These are phyloP conservation scores for Harmothoe impar DNA, from an alignment of 2,888 invertebrate genomes.

Conservation along the genomic window DNA sequence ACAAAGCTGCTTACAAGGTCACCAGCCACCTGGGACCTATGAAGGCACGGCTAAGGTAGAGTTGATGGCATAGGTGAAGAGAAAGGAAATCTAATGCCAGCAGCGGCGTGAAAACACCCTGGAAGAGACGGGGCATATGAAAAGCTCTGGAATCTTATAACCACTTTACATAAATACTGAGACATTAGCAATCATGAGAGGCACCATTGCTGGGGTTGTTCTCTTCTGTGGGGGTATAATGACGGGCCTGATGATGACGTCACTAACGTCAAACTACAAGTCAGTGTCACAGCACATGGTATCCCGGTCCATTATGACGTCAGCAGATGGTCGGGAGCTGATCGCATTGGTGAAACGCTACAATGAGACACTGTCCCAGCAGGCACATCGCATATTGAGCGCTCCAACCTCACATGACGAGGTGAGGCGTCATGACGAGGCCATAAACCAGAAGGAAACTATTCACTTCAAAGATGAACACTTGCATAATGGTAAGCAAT, in stretches of 20 bases:
- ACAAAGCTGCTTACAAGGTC: too few species aligned
- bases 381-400: neutral
- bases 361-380: neutral
- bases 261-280: constrained; percentile 44
- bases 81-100: too few species aligned
- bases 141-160: too few species aligned
- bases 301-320: constrained; percentile 15
- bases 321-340: constrained; percentile 28
- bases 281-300: neutral
- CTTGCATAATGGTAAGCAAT: constrained; percentile 17
- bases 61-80: too few species aligned
- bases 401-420: neutral
- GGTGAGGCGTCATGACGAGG: neutral
- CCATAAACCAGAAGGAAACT: neutral
- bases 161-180: too few species aligned
- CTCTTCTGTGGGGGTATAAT: constrained; percentile 46
- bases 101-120: too few species aligned
- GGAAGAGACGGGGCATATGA: too few species aligned
- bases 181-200: neutral
- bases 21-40: too few species aligned
- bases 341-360: neutral
- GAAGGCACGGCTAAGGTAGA: too few species aligned
- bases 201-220: neutral
- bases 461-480: neutral
- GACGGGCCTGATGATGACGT: constrained; percentile 36